Evolutionary conservation across 2,797 vertebrate genomes (phyloP).

Genomic region (Tamandua tetradactyla): DNA sequence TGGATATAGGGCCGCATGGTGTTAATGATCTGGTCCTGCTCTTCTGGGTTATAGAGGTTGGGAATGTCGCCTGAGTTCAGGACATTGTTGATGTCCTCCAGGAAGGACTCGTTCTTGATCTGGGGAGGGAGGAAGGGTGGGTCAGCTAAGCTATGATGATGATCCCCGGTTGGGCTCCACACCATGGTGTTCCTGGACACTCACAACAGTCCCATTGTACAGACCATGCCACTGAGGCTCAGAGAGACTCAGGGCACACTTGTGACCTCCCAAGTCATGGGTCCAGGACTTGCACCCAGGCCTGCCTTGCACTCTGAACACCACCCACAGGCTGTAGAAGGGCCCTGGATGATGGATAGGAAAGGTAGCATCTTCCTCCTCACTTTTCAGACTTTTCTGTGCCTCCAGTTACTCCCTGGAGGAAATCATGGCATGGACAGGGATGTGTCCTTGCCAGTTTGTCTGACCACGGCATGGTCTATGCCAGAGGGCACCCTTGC

Average conservation of each 20-base stretch:
- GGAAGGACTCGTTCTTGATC: conserved; percentile 95
- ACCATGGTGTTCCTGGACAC: background rate
- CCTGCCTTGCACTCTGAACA: background rate
- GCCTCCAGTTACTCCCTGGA: conserved; percentile 3
- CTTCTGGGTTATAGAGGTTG: conserved; percentile 90
- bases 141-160: background rate
- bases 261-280: background rate
- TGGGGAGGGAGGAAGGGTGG: conserved; percentile 66
- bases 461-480: background rate
- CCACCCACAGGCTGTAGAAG: background rate
- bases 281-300: background rate
- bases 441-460: background rate
- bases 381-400: background rate
- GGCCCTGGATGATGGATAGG: background rate
- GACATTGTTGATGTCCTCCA: conserved; percentile 95
- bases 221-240: background rate
- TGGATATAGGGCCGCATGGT: conserved; percentile 91
- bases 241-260: background rate
- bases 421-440: background rate
- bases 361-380: background rate
- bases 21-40: conserved; percentile 91
- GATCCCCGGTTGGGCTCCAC: background rate
- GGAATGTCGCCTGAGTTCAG: conserved; percentile 95
- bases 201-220: background rate
- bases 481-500: background rate